These are phyloP conservation scores for Lipotes vexillifer DNA, from an alignment of 2,113 vertebrate species.

Conservation along the genomic window DNA sequence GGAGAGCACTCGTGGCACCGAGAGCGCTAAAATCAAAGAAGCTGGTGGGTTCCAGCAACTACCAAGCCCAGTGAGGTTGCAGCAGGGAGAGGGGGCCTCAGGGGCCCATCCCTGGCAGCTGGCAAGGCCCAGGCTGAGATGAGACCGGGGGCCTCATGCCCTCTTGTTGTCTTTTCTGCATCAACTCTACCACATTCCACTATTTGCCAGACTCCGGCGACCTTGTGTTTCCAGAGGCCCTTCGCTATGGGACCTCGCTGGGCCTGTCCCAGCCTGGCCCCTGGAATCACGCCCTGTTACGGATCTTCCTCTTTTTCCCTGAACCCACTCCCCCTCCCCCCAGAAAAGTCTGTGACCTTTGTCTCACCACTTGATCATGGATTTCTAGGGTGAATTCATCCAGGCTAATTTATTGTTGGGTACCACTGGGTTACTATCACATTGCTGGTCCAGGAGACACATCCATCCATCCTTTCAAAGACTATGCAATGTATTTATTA, in stretches of 20 bases:
- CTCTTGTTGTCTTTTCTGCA: neutral
- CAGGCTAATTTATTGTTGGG: neutral
- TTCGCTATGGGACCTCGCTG: neutral
- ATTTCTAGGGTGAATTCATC: neutral
- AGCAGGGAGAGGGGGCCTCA: neutral
- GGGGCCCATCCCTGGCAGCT: no score
- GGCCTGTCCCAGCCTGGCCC: neutral
- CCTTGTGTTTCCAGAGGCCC: neutral
- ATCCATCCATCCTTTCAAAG: neutral
- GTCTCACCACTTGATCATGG: no score
- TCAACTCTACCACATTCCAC: neutral
- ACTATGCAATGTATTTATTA: accelerated
- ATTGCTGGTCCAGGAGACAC: neutral
- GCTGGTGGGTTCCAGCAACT: neutral
- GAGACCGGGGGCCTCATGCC: neutral
- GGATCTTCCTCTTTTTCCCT: neutral
- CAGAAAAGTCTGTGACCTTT: neutral
- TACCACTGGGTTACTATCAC: neutral
- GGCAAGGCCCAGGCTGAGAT: accelerated
- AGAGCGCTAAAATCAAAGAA: neutral
- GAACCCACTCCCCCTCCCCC: neutral
- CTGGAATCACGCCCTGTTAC: neutral
- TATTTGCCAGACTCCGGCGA: neutral
- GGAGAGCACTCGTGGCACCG: no score
- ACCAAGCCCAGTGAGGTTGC: neutral